Base-by-base conservation (phyloP, 1,140 invertebrate genomes). In the Lepidotrigona ventralis region DNA sequence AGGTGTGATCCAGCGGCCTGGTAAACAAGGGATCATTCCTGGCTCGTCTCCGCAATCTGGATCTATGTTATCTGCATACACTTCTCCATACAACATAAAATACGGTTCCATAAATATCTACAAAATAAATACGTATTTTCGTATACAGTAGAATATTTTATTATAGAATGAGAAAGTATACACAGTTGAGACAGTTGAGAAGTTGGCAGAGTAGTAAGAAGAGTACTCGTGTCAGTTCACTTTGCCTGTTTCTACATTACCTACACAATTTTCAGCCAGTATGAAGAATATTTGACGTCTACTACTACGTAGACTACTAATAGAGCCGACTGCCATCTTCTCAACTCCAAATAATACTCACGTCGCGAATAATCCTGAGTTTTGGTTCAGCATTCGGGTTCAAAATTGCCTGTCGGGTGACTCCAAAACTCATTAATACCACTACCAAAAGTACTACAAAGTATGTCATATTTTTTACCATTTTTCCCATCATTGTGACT, bases 31-130 rank as follows among this genome's bases (percentile, higher is more conserved):
- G 14, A 93, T 93, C 92, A 97, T 95, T 39, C 94, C 95, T n/a
- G 96, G 95, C 82, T 95, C 95, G 85, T 96, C 95, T 51, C 96
- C 97, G 91, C 97, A 98, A 15, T 95, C 95, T 39, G 97, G 97
- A 93, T 97, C 97, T 87, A 99, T 99, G 90, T 97, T 96, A 90
- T 97, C 97, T 11, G 98, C 98, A 95, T 99, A 99, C 80, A 99
- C 98, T 95, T 99, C 99, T 91, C 99, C 99, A 93, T 99, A 99
- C 90, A 99, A 95, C 99, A 99, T 99, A 94, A 99, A 99, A 93
- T 99, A 98, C 63, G 99, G 99, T 93, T 99, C 97, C 94, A 97
- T 97, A 95, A 99, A 99, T 81, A 99, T 96, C 96, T 99, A 94
- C 77, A 91, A 85, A 93, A 92, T 64, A 84, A 74, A 82, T 53